Percentiles rank a stretch among this genome's conserved stretches.
Conservation (phyloP, 2,113 vertebrate genomes). For the Centropristis striata region DNA sequence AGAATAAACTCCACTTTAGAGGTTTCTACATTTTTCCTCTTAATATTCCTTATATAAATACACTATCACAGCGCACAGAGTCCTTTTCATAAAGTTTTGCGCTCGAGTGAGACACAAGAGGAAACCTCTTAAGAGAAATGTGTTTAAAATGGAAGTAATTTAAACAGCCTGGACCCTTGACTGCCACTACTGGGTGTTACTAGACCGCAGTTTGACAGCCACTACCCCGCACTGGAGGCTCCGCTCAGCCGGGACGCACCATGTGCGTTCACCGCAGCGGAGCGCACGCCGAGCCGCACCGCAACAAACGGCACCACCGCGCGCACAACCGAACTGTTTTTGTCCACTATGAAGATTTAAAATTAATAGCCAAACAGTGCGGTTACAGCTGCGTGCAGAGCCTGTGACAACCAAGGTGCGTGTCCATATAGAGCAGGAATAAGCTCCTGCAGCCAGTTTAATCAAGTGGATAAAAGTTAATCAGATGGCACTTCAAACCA, state of each 20-base stretch:
- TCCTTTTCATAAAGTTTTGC: slow-evolving; percentile 16
- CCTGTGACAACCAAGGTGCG: not conserved
- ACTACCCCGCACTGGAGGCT: slow-evolving; percentile 18
- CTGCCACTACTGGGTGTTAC: not conserved
- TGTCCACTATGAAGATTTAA: not conserved
- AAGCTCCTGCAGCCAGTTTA: slow-evolving; percentile 62
- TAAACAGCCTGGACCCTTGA: not conserved
- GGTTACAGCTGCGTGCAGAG: slow-evolving; percentile 3
- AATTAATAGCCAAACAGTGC: not conserved
- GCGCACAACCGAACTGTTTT: not conserved
- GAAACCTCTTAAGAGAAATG: not conserved
- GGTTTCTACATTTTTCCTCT: not conserved
- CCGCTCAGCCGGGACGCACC: slow-evolving; percentile 31
- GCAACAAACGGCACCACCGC: slow-evolving; percentile 1
- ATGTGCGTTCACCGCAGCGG: slow-evolving; percentile 26
- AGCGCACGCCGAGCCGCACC: slow-evolving; percentile 5
- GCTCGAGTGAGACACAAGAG: not conserved
- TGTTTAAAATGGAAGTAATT: not conserved
- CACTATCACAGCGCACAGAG: not conserved
- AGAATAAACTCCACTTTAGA: slow-evolving; percentile 13
- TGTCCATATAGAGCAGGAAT: slow-evolving; percentile 19
- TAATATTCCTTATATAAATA: slow-evolving; percentile 11
- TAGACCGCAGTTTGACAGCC: slow-evolving; percentile 55
- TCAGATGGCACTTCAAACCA: slow-evolving; percentile 73
- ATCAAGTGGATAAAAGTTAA: slow-evolving; percentile 71